Percentiles rank a stretch among this genome's conserved stretches.
Evolutionary conservation across 1,140 invertebrate genomes (phyloP).

Genomic region (Colletes latitarsis): DNA sequence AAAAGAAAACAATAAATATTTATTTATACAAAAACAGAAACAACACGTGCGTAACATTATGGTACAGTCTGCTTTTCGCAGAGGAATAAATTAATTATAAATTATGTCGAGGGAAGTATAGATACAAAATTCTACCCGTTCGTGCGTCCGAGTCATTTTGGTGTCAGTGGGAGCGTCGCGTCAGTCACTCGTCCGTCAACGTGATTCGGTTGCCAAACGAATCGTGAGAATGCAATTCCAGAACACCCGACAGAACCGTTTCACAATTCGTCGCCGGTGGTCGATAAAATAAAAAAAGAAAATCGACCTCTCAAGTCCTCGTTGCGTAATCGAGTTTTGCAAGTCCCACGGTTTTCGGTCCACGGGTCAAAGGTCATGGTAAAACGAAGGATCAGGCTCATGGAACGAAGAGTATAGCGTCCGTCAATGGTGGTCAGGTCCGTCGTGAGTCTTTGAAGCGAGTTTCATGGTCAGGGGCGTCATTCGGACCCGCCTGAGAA

Average conservation of each 20-base stretch:
- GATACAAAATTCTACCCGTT: slow-evolving; percentile 6
- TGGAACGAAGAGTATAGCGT: not conserved
- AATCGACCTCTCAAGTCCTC: not conserved
- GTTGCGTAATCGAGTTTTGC: not conserved
- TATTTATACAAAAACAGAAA: slow-evolving; percentile 70
- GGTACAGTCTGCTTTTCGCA: slow-evolving; percentile 64
- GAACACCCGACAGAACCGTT: slow-evolving; percentile 43
- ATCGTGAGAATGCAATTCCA: slow-evolving; percentile 65
- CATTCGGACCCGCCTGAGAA: no score
- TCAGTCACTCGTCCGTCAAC: slow-evolving; percentile 32
- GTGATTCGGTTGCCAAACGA: slow-evolving; percentile 26
- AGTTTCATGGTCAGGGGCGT: not conserved
- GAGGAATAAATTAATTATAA: slow-evolving; percentile 64
- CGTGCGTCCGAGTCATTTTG: not conserved
- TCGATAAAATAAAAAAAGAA: not conserved
- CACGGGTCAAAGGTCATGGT: no score
- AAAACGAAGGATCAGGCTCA: no score
- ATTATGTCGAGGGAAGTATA: slow-evolving; percentile 23
- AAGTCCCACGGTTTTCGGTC: slow-evolving; percentile 16
- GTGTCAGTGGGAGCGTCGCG: slow-evolving; percentile 19
- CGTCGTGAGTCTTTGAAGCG: not conserved
- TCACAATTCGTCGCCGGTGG: not conserved
- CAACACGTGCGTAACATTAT: slow-evolving; percentile 66
- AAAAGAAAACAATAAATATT: slow-evolving; percentile 75
- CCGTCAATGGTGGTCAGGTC: slow-evolving; percentile 3